Conservation (phyloP, 2,113 vertebrate species). For the Origma solitaria region DNA sequence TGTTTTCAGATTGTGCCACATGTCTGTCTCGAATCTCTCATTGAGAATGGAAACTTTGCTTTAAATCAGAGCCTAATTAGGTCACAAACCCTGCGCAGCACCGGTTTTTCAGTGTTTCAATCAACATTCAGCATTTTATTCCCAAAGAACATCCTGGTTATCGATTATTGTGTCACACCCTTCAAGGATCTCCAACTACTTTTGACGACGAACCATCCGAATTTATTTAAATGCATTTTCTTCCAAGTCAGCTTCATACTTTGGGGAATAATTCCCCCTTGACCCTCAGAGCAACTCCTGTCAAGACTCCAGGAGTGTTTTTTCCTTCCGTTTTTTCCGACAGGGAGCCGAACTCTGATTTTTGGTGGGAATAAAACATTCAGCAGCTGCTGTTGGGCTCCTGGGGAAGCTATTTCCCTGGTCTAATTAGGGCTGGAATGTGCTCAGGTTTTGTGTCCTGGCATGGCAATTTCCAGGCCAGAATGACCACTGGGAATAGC, state of each 20-base stretch:
- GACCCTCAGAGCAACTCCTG: rapidly evolving
- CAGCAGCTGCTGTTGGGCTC: background rate
- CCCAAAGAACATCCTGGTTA: rapidly evolving
- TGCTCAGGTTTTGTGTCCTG: background rate
- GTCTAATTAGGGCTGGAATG: background rate
- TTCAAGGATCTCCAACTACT: background rate
- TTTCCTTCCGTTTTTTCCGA: background rate
- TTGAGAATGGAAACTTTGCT: rapidly evolving
- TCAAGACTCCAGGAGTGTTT: background rate
- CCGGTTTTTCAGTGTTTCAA: background rate
- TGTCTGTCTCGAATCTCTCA: background rate
- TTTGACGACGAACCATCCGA: background rate
- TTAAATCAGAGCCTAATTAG: background rate
- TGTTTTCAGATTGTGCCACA: background rate
- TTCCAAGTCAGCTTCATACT: background rate
- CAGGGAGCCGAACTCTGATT: background rate
- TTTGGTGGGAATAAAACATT: background rate
- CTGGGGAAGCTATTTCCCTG: background rate
- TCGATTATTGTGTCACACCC: rapidly evolving
- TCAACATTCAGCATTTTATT: background rate
- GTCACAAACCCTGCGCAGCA: background rate
- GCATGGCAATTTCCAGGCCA: background rate
- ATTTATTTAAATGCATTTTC: rapidly evolving
- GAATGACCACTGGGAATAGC: background rate
- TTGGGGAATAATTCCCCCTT: background rate